Evolutionary conservation across 1,140 invertebrate species (phyloP).

Genomic region (Drosophila nannoptera): DNA sequence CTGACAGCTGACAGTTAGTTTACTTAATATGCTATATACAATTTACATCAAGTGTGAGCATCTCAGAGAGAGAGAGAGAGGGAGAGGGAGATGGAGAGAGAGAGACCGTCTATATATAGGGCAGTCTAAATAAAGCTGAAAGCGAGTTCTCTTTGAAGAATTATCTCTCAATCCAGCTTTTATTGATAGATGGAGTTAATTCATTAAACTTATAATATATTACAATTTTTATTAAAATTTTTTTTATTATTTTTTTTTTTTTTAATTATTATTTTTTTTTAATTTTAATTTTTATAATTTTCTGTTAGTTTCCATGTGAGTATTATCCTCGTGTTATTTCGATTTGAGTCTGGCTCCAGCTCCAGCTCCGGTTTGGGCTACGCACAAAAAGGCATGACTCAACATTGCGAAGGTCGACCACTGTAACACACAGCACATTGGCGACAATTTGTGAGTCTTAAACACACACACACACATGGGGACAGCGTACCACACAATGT

Average conservation of each 20-base stretch:
- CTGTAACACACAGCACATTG: conserved; percentile 57
- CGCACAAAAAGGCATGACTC: conserved; percentile 57
- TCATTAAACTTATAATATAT: no score
- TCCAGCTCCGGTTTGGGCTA: conserved; percentile 34
- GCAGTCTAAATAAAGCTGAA: no score
- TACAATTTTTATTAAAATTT: no score
- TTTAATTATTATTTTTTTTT: conserved; percentile 1
- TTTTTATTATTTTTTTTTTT: neutral
- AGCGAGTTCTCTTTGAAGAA: no score
- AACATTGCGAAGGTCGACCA: conserved; percentile 65
- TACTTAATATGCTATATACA: no score
- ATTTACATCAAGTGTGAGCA: no score
- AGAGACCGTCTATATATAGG: no score
- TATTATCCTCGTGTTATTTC: neutral
- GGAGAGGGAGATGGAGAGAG: no score
- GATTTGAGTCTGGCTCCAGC: conserved; percentile 6
- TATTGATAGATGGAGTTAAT: no score
- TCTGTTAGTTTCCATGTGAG: neutral
- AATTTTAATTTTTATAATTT: neutral
- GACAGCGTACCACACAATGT: conserved; percentile 47
- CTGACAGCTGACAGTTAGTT: conserved; percentile 3
- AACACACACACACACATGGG: conserved; percentile 36
- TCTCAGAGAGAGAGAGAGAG: no score
- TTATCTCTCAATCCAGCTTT: no score
- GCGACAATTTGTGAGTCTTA: conserved; percentile 58